phyloP scores from a whole-genome alignment of 53 echinoderm and acorn worm genomes.

The Arbacia lixula region DNA sequence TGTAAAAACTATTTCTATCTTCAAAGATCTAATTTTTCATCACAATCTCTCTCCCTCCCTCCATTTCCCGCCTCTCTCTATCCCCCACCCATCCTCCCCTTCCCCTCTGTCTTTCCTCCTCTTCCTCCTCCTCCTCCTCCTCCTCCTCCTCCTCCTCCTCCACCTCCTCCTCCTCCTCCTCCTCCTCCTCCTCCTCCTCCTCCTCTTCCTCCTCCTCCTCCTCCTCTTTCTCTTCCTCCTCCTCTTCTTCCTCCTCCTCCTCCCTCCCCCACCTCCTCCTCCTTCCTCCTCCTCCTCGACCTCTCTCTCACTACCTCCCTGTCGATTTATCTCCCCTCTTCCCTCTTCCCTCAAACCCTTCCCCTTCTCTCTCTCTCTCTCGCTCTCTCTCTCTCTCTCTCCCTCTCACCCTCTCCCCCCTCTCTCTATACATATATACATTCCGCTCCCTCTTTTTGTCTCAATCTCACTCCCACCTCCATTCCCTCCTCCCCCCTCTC shows the following conservation, averaged over 20 bases:
- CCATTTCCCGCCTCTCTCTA: no score
- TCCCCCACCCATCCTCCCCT: no score
- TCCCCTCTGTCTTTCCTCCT: no score
- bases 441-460: background rate
- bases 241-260: background rate
- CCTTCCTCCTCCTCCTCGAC: background rate
- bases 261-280: background rate
- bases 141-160: conserved; percentile 10
- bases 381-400: background rate
- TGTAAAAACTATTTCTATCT: no score
- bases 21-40: no score
- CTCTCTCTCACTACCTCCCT: background rate
- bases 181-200: background rate
- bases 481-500: background rate
- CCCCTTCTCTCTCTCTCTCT: background rate
- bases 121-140: conserved; percentile 21
- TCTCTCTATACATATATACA: background rate
- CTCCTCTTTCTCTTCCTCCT: background rate
- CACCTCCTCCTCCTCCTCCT: background rate
- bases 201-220: background rate
- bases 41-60: no score
- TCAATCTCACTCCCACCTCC: background rate
- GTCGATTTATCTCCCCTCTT: background rate
- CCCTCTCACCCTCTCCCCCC: background rate
- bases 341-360: background rate